phyloP scores from a whole-genome alignment of 2,888 invertebrate genomes.

The Brassicogethes aeneus region DNA sequence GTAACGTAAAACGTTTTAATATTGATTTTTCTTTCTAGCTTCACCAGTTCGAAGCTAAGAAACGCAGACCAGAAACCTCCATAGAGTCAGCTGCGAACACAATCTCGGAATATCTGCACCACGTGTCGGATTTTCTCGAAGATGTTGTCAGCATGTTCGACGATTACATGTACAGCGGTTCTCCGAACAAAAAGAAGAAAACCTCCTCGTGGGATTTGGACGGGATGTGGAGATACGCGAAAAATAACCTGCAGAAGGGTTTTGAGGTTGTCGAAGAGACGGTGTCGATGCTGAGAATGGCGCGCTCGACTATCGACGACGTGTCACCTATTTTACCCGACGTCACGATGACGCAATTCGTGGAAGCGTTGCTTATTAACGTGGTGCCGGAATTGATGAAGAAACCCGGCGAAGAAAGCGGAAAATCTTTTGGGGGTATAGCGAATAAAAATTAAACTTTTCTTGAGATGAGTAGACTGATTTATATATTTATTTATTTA shows the following conservation, averaged over 20 bases:
- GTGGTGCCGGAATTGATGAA: constrained; percentile 12
- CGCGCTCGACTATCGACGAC: constrained; percentile 11
- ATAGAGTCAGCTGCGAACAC: constrained; percentile 5
- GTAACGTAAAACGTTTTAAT: too few species aligned
- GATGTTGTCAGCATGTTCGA: constrained; percentile 15
- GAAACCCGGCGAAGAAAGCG: too few species aligned
- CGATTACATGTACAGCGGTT: constrained; percentile 9
- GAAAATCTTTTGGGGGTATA: too few species aligned
- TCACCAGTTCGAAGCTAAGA: constrained; percentile 7
- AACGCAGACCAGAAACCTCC: constrained; percentile 7
- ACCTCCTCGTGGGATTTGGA: constrained; percentile 12
- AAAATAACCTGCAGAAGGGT: constrained; percentile 12
- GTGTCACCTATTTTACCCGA: constrained; percentile 9
- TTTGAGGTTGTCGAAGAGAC: constrained; percentile 14
- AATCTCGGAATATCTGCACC: constrained; percentile 11
- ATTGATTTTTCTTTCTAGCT: constrained; percentile 1
- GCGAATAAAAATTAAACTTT: too few species aligned
- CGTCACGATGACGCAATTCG: constrained; percentile 4
- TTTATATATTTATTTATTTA: too few species aligned
- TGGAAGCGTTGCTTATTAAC: constrained; percentile 8
- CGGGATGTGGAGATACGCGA: constrained; percentile 13
- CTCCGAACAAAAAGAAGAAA: constrained; percentile 5
- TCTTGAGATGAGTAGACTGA: too few species aligned
- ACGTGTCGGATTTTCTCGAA: constrained; percentile 12
- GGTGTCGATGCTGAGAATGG: constrained; percentile 12